These are phyloP conservation scores for Amphiura filiformis DNA, from an alignment of 35 echinoderm and acorn worm species.

Conservation along the genomic window DNA sequence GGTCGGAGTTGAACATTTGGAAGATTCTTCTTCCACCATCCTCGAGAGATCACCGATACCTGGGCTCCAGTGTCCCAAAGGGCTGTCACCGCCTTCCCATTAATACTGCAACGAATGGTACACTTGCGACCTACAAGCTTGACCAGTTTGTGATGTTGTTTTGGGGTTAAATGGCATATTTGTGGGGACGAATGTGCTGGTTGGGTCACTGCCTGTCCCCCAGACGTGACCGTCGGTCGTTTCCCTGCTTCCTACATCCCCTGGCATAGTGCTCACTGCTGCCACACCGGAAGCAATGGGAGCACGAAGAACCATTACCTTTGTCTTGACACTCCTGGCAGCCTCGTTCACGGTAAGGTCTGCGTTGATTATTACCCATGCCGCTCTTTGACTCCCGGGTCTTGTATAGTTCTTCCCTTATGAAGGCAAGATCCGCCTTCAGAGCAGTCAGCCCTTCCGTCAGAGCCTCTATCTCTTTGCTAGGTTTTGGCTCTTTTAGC, in stretches of 20 bases:
- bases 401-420: constrained; percentile 13
- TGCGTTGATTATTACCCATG: neutral
- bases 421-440: constrained; percentile 7
- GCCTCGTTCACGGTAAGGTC: constrained; percentile 1
- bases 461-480: neutral
- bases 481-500: neutral
- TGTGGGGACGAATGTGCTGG: too few relatives aligned
- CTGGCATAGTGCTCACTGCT: constrained; percentile 46
- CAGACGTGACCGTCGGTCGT: constrained; percentile 13
- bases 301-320: neutral
- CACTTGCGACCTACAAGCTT: constrained; percentile 54
- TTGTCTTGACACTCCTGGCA: constrained; percentile 32
- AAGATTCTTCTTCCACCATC: constrained; percentile 19
- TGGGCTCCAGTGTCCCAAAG: constrained; percentile 66
- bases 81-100: constrained; percentile 4
- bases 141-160: neutral
- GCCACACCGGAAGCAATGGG: constrained; percentile 56
- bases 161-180: neutral
- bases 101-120: constrained; percentile 44
- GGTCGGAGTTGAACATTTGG: constrained; percentile 16
- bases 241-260: constrained; percentile 32
- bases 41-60: constrained; percentile 40
- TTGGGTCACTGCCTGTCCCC: neutral
- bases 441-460: neutral
- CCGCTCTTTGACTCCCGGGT: neutral